Evolutionary conservation across 2,888 invertebrate genomes (phyloP).

Genomic region (Elegia similella): DNA sequence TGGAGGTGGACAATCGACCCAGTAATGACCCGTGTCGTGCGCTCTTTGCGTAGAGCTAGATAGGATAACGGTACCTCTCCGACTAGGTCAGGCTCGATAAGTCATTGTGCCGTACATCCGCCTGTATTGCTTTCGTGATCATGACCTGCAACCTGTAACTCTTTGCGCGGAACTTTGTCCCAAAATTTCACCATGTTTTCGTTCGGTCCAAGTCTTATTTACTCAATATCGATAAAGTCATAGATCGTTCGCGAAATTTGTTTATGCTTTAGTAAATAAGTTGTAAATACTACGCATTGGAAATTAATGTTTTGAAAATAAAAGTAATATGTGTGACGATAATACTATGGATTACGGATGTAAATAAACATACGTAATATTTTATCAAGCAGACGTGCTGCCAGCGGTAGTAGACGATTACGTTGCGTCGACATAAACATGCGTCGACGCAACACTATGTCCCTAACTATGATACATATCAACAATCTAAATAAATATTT

Average conservation of each 20-base stretch:
- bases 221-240: neutral
- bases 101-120: conserved; percentile 52
- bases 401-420: neutral
- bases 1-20: conserved; percentile 17
- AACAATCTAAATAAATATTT: neutral
- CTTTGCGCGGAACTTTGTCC: neutral
- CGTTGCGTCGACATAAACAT: neutral
- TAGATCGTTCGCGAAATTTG: neutral
- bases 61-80: conserved; percentile 42
- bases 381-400: neutral
- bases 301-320: neutral
- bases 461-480: neutral
- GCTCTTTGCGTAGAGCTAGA: neutral
- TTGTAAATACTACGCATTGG: neutral
- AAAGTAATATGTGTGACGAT: neutral
- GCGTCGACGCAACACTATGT: neutral
- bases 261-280: neutral
- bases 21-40: conserved; percentile 5
- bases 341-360: neutral
- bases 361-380: neutral
- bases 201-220: neutral
- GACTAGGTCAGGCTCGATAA: conserved; percentile 32
- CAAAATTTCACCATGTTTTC: neutral
- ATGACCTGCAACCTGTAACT: conserved; percentile 30
- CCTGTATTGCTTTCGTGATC: conserved; percentile 28